These are phyloP conservation scores for Taurulus bubalis DNA, from an alignment of 2,113 vertebrate species.

Conservation along the genomic window DNA sequence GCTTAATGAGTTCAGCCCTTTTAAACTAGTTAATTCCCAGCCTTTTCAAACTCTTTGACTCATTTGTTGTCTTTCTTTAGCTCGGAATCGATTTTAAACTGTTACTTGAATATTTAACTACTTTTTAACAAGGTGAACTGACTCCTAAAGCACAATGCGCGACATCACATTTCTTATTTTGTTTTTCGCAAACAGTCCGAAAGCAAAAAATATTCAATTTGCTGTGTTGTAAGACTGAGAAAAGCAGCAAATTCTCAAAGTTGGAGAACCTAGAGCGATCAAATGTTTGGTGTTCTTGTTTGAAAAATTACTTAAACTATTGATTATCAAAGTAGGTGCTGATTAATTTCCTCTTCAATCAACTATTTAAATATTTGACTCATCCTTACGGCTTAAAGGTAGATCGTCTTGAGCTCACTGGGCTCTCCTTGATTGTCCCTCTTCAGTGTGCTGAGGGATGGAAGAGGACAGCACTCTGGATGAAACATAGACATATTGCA, in stretches of 20 bases:
- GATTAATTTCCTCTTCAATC: not conserved
- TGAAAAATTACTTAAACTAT: not conserved
- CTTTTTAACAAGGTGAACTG: not conserved
- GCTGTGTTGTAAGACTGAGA: not conserved
- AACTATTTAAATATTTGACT: not conserved
- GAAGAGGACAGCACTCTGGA: constrained; percentile 15
- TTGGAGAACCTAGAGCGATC: not conserved
- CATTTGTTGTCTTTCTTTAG: not conserved
- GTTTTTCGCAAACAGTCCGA: not conserved
- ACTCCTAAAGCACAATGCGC: not conserved
- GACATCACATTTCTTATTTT: not conserved
- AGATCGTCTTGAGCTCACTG: not conserved
- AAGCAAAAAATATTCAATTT: not conserved
- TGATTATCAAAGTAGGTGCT: not conserved
- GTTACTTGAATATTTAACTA: not conserved
- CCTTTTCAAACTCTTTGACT: not conserved
- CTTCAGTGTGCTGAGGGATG: constrained; percentile 22
- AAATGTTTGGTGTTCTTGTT: not conserved
- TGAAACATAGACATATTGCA: constrained; percentile 53
- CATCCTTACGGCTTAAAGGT: not conserved
- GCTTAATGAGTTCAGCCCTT: constrained; percentile 5
- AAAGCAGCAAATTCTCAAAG: not conserved
- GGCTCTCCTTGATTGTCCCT: constrained; percentile 37
- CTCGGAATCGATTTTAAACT: not conserved
- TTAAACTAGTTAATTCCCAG: constrained; percentile 4